Conservation (phyloP, 2,888 invertebrate species). For the Acrocyrtus sp. region DNA sequence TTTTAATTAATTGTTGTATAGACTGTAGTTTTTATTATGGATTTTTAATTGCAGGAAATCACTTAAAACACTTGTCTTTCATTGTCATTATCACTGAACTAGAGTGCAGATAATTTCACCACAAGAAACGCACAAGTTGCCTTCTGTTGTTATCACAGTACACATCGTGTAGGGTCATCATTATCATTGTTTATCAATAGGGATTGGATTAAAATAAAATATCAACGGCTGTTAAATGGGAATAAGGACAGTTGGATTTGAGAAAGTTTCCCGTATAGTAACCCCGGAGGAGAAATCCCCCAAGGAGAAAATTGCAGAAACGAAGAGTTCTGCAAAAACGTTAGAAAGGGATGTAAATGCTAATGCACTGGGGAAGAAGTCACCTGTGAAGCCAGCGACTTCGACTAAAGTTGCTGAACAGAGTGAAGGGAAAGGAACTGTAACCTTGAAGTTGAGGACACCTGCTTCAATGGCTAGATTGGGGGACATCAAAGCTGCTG, state of each 20-base stretch:
- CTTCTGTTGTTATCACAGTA: no score
- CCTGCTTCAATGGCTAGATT: slow-evolving; percentile 39
- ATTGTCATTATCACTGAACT: no score
- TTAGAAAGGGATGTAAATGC: neutral
- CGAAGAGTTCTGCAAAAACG: neutral
- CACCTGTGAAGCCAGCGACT: neutral
- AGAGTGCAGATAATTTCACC: no score
- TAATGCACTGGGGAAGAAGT: neutral
- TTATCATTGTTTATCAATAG: no score
- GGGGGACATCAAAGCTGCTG: slow-evolving; percentile 24
- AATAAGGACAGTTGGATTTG: slow-evolving; percentile 35
- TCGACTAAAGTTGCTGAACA: neutral
- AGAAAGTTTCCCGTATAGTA: slow-evolving; percentile 26
- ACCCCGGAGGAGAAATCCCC: neutral
- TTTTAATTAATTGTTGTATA: no score
- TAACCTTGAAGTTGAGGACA: slow-evolving; percentile 15
- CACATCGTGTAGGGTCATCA: no score
- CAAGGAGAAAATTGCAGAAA: neutral
- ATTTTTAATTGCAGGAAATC: no score
- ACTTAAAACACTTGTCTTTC: no score
- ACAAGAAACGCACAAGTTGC: no score
- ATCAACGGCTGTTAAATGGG: slow-evolving; percentile 43
- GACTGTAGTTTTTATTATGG: no score
- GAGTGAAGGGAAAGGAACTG: neutral
- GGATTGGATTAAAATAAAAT: no score